phyloP scores from a whole-genome alignment of 2,797 vertebrate species.

The Ctenopoma kingsleyae region DNA sequence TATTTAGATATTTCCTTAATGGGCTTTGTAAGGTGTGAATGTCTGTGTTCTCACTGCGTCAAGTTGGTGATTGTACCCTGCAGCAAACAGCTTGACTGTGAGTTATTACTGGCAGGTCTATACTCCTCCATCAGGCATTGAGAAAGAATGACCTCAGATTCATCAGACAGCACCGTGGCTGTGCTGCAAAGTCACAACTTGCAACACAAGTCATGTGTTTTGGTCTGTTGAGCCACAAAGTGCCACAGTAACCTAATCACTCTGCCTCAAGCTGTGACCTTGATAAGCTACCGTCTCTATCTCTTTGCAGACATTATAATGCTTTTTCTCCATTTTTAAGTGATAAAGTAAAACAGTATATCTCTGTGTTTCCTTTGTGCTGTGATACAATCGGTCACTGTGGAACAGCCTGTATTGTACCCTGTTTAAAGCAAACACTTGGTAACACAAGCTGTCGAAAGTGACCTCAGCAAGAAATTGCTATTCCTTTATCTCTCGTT shows the following conservation, averaged over 20 bases:
- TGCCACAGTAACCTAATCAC: conserved; percentile 49
- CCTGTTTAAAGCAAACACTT: conserved; percentile 35
- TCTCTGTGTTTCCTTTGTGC: conserved; percentile 27
- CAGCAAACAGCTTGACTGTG: conserved; percentile 59
- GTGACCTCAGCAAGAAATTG: conserved; percentile 27
- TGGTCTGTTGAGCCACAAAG: conserved; percentile 54
- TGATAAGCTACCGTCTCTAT: conserved; percentile 41
- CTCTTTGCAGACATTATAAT: conserved; percentile 17
- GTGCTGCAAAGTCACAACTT: conserved; percentile 72
- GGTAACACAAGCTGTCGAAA: conserved; percentile 30
- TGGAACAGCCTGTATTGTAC: conserved; percentile 42
- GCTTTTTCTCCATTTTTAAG: conserved; percentile 5
- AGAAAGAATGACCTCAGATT: conserved; percentile 70
- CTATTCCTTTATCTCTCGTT: neutral
- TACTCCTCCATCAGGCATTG: conserved; percentile 60
- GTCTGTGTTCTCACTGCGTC: conserved; percentile 43
- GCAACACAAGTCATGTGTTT: conserved; percentile 69
- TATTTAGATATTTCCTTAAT: too few relatives aligned
- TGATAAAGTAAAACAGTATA: conserved; percentile 42
- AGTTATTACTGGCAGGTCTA: conserved; percentile 66
- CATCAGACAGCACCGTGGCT: conserved; percentile 49
- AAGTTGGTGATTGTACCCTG: conserved; percentile 50
- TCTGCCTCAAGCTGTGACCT: conserved; percentile 61
- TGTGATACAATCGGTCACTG: conserved; percentile 32
- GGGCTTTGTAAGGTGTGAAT: conserved; percentile 39